Evolutionary conservation across 1,140 invertebrate genomes (phyloP), one percentile per base, ranked within the genome.

Genomic region (Araneus ventricosus): DNA sequence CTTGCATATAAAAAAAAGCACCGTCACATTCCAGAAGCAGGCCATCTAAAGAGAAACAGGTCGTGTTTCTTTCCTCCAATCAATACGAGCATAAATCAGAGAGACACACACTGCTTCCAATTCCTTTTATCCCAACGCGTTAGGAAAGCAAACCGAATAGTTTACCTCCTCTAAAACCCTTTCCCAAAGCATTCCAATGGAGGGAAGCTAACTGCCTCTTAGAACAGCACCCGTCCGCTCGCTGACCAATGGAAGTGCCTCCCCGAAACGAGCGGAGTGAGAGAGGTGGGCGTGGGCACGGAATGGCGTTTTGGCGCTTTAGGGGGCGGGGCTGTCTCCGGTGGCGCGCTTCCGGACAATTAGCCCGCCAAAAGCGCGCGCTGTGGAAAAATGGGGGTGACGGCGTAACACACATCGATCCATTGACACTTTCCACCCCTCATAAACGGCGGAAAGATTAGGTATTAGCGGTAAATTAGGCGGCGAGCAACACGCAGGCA

Each of bases 391-490:
- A 57, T 79, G 88, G 87, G 67, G 88, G 88, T 30, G 45, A 57
- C 75, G 89, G 37, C 45, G 27, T 41, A n/a, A 24, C 61, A 39
- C 27, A 34, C 37, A 87, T 92, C 91, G 91, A 92, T 92, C 91
- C 91, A 70, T 92, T 92, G 82, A 86, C 82, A 86, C 61, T 79
- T 92, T 79, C 63, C 91, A 84, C 63, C 85, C 63, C 82, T 61
- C 37, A 39, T 70, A 92, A 92, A 45, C 27, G 82, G 61, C 27
- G 45, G 67, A 57, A 52, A 92, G 91, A 92, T 92, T 86, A 61
- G 80, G 91, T 92, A 92, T 92, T 92, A 92, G 91, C 84, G 63
- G 91, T 87, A 92, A 92, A 92, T 92, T 92, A 92, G 91, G 91
- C 79, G 90, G 75, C 80, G 80, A 67, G 80, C 91, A 70, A 82